Evolutionary conservation across 2,888 invertebrate species (phyloP), one percentile per base, ranked within the genome.

Genomic region (Cataglyphis altisquamis): DNA sequence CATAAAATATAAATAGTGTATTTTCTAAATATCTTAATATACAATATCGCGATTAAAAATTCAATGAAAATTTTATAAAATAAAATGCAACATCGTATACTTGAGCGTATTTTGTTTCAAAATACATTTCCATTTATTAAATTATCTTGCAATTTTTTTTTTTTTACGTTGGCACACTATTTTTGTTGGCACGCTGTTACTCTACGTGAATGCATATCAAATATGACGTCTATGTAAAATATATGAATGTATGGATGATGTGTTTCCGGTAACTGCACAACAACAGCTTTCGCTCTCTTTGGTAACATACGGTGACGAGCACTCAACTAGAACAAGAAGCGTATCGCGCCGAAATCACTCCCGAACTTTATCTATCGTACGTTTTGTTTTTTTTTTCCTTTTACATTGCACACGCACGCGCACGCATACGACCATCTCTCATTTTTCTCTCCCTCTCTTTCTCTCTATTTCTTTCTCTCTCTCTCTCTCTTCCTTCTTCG

Each of bases 331-430:
- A 83, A 78, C 72, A 25, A 83, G 85, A 60, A 68, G 84, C 86
- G 86, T 93, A 94, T 94, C 94, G 92, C 91, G 57, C 88, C 87
- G 91, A 94, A 93, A 94, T 94, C 93, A 91, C 89, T 92, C 86
- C 85, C 74, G 68, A 84, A 52, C 57, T 72, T 62, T 82, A 73
- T 85, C 80, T 70, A 57, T 70, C 84, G 68, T 29, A 18, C 63
- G 36, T 86, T 32, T 32, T 32, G 3, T 32, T 32, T 45, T 83
- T 68, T 82, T 81, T 86, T 86, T 84, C 78, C 81, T 82, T 84
- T 85, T 83, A 64, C 21, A 8, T 75, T 63, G 36, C 48, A 78
- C 67, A 75, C 41, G 57, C 70, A 39, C 72, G 68, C 21, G 36
- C 66, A 74, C 45, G 48, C 25, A 48, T 15, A 55, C 70, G 18